Percentiles rank a stretch among this genome's conserved stretches.
Conservation (phyloP, 2,888 invertebrate genomes). For the Euphydryas editha region DNA sequence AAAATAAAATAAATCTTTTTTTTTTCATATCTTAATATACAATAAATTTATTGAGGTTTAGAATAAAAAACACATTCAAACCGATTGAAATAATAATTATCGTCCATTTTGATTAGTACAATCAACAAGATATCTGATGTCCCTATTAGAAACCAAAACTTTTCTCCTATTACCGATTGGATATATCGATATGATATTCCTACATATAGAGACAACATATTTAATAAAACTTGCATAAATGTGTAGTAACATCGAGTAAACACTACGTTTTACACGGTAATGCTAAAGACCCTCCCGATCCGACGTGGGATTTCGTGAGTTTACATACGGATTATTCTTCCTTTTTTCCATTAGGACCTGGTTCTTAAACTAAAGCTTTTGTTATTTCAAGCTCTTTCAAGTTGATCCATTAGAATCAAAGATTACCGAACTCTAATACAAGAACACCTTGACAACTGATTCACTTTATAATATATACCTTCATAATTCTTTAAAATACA, state of each 20-base stretch:
- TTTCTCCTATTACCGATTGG: too few relatives aligned
- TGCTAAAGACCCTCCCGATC: slow-evolving; percentile 58
- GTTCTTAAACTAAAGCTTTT: slow-evolving; percentile 9
- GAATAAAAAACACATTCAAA: too few relatives aligned
- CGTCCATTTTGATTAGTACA: background rate
- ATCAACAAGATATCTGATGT: background rate
- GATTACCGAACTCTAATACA: background rate
- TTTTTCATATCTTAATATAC: background rate
- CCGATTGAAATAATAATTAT: background rate
- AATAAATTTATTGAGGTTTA: too few relatives aligned
- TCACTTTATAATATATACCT: background rate
- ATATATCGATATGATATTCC: slow-evolving; percentile 37
- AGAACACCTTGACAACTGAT: background rate
- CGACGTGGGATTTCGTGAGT: slow-evolving; percentile 43
- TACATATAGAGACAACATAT: slow-evolving; percentile 58
- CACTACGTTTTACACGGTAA: slow-evolving; percentile 66
- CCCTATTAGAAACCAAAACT: background rate
- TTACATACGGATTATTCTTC: slow-evolving; percentile 42
- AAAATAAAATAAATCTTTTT: too few relatives aligned
- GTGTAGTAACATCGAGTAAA: slow-evolving; percentile 68
- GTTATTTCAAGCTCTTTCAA: slow-evolving; percentile 6
- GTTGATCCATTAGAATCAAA: background rate
- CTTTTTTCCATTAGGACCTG: slow-evolving; percentile 31
- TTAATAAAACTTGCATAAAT: slow-evolving; percentile 68
- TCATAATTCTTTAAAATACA: background rate